Conservation (phyloP, 2,888 invertebrate genomes). For the Drosophila helvetica region DNA sequence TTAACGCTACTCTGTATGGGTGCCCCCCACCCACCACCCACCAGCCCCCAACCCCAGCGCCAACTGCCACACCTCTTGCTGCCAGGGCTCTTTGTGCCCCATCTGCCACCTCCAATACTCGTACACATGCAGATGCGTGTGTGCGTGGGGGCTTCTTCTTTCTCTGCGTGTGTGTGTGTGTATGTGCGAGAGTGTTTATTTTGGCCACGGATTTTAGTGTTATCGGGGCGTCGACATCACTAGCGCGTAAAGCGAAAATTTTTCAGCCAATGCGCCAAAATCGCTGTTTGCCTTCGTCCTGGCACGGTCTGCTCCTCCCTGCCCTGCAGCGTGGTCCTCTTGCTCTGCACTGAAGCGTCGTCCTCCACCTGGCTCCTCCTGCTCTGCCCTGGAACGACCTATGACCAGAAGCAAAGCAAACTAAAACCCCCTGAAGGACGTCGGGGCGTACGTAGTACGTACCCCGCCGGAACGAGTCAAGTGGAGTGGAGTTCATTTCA, state of each 20-base stretch:
- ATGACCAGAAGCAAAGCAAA: constrained; percentile 14
- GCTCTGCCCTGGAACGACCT: background rate
- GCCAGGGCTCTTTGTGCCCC: constrained; percentile 17
- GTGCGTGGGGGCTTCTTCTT: constrained; percentile 9
- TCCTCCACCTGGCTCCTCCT: too few species aligned
- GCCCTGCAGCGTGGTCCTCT: too few species aligned
- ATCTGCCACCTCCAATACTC: constrained; percentile 31
- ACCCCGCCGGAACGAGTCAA: background rate
- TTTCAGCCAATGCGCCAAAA: constrained; percentile 50
- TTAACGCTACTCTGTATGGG: constrained; percentile 41
- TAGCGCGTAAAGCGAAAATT: constrained; percentile 65
- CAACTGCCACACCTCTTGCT: background rate
- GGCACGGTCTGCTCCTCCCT: background rate
- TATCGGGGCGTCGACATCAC: constrained; percentile 72
- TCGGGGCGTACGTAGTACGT: background rate
- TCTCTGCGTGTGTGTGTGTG: constrained; percentile 10
- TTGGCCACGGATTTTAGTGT: constrained; percentile 50
- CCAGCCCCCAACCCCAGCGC: background rate
- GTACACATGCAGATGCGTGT: constrained; percentile 42
- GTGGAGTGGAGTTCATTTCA: constrained; percentile 48
- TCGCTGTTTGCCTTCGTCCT: constrained; percentile 19
- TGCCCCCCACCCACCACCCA: too few species aligned
- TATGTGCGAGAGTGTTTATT: constrained; percentile 14
- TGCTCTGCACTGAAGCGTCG: background rate
- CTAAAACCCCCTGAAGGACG: constrained; percentile 20